Evolutionary conservation across 2,797 vertebrate genomes (phyloP), one percentile per base, ranked within the genome.

Genomic region (Paguma larvata): DNA sequence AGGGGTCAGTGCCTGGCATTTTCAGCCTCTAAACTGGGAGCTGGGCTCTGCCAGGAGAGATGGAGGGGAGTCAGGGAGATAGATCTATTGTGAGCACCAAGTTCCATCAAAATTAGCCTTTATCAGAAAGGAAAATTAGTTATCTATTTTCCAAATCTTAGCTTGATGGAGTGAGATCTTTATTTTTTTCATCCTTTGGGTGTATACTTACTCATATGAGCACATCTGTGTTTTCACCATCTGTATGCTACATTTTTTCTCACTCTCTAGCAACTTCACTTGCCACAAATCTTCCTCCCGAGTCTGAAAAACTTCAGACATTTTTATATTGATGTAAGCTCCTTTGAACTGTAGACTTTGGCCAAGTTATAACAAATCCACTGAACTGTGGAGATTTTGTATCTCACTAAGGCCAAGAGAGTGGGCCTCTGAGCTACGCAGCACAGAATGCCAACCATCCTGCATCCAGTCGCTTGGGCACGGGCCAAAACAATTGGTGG

Each of bases 291-390:
- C 30, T 91, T 87, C n/a, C 38, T 73, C 32, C 12, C 32, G 44
- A 79, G 6, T 51, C 79, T 91, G 51, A 86, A 75, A 92, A 30
- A 44, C 44, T 77, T 67, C 75, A 94, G 59, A 41, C 41, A 53
- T 82, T 82, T 94, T 88, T 75, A 62, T 80, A 13, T 30, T 51
- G 51, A 21, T 73, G 41, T 65, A 70, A 80, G 75, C 85, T 68
- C 48, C 70, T 95, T 73, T 62, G 16, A 46, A 51, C 77, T 80
- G 68, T 14, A 96, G 91, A 59, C 53, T 72, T 89, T 51, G 59
- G 25, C 44, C 46, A 85, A 95, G 34, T 32, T 92, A 6, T 90
- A 80, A 88, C 41, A 91, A 51, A 77, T 68, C 4, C 6, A 78
- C 46, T 89, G 19, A 77, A 32, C 16, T 63, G 18, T 67, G 67